Conservation (phyloP, 1,140 invertebrate genomes). For the Batillaria attramentaria region DNA sequence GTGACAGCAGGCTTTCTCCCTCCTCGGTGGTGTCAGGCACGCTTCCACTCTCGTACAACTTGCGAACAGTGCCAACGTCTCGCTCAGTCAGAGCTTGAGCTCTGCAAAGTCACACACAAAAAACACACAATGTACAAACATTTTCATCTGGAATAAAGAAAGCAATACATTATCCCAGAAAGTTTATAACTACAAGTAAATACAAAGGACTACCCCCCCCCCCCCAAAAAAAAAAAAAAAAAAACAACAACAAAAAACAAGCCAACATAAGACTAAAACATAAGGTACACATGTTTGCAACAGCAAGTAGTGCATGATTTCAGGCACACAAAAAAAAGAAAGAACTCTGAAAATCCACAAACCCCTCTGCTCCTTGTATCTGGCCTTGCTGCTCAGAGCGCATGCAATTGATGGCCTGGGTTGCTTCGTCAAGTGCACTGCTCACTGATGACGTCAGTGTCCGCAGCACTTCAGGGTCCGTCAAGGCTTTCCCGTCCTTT, state of each 20-base stretch:
- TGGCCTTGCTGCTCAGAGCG: conserved; percentile 79
- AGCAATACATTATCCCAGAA: background rate
- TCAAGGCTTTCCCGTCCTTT: conserved; percentile 75
- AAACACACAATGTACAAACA: background rate
- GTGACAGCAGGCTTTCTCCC: conserved; percentile 97
- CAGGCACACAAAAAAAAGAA: background rate
- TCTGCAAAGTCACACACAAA: conserved; percentile 57
- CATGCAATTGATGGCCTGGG: conserved; percentile 94
- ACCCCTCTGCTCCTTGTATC: conserved; percentile 58
- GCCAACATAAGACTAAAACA: no score
- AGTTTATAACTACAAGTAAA: no score
- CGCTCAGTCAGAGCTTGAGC: conserved; percentile 67
- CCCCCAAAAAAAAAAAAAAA: no score
- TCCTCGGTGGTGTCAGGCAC: conserved; percentile 98
- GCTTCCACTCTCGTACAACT: conserved; percentile 89
- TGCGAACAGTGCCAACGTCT: conserved; percentile 77
- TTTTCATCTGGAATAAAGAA: background rate
- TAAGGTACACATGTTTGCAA: background rate
- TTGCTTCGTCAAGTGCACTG: conserved; percentile 95
- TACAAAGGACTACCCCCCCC: no score
- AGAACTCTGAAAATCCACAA: conserved; percentile 23
- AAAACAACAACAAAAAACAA: background rate
- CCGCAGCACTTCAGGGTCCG: conserved; percentile 79
- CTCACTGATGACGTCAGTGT: conserved; percentile 88
- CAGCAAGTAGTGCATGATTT: background rate